A percentile compares a stretch with the other conserved stretches of the same genome.
phyloP scores from a whole-genome alignment of 2,113 vertebrate species.

The Phasianus colchicus region DNA sequence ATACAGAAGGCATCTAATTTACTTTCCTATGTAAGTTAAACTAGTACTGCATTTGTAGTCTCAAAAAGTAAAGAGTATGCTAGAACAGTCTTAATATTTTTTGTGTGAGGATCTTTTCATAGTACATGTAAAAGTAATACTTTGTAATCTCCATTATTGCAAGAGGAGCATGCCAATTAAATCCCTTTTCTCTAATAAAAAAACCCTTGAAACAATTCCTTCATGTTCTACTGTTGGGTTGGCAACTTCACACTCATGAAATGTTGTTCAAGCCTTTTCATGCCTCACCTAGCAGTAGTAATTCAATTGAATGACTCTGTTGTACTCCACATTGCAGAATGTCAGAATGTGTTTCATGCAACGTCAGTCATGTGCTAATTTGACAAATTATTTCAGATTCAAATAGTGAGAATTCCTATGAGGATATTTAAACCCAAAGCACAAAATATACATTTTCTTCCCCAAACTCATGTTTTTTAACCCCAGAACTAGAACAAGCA shows the following conservation, averaged over 20 bases:
- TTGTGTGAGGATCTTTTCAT: background rate
- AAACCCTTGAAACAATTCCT: slow-evolving; percentile 19
- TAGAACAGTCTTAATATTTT: background rate
- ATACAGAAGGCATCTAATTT: background rate
- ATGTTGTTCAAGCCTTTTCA: slow-evolving; percentile 48
- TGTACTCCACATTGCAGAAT: slow-evolving; percentile 47
- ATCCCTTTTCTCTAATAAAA: background rate
- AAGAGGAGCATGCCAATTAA: slow-evolving; percentile 16
- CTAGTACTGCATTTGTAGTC: background rate
- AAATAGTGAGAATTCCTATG: slow-evolving; percentile 64
- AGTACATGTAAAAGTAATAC: background rate
- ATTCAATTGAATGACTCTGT: slow-evolving; percentile 71
- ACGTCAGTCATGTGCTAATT: slow-evolving; percentile 69
- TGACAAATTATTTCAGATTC: slow-evolving; percentile 74
- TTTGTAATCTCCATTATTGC: background rate
- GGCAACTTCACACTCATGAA: slow-evolving; percentile 25
- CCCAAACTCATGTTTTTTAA: slow-evolving; percentile 39
- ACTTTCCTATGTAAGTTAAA: background rate
- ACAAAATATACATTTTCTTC: slow-evolving; percentile 35
- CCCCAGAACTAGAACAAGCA: background rate
- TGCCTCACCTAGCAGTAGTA: slow-evolving; percentile 67
- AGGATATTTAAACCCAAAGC: slow-evolving; percentile 53
- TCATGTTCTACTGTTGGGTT: background rate
- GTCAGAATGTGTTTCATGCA: slow-evolving; percentile 66
- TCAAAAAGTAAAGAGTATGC: background rate